phyloP scores from a whole-genome alignment of 1,140 invertebrate species.

The Papilio dardanus region DNA sequence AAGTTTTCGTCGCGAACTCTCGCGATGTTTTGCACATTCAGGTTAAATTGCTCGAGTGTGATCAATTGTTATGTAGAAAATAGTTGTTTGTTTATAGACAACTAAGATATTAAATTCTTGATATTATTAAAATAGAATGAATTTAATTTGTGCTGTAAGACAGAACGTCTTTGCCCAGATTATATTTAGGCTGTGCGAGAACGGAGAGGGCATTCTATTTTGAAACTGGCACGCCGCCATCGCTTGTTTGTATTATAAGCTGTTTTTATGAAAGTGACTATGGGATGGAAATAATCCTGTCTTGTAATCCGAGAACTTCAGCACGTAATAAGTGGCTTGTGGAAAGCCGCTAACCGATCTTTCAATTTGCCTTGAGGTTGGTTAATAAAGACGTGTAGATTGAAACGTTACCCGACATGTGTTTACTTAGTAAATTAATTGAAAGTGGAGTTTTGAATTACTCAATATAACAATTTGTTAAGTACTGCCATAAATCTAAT shows the following conservation, averaged over 20 bases:
- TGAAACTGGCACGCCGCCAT: constrained; percentile 74
- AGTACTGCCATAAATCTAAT: background rate
- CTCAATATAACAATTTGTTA: background rate
- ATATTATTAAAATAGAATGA: constrained; percentile 6
- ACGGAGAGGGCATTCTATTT: constrained; percentile 78
- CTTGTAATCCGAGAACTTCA: constrained; percentile 73
- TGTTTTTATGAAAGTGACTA: constrained; percentile 82
- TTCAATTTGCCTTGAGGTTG: background rate
- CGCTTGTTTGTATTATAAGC: constrained; percentile 81
- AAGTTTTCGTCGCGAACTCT: background rate
- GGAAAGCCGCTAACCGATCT: constrained; percentile 30
- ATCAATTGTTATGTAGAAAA: background rate
- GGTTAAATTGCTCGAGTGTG: background rate
- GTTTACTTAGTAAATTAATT: background rate
- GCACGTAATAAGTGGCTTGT: constrained; percentile 49
- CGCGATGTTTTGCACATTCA: background rate
- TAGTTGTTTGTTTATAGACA: constrained; percentile 2
- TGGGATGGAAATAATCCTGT: constrained; percentile 80
- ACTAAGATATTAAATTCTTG: background rate
- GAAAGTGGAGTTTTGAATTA: background rate
- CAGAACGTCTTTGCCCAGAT: constrained; percentile 68
- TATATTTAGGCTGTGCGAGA: constrained; percentile 78
- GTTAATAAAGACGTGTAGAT: background rate
- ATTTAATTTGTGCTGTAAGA: constrained; percentile 66
- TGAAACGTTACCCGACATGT: background rate